Percentiles rank a stretch among this genome's conserved stretches.
phyloP scores from a whole-genome alignment of 2,113 vertebrate genomes.

The Callithrix jacchus region DNA sequence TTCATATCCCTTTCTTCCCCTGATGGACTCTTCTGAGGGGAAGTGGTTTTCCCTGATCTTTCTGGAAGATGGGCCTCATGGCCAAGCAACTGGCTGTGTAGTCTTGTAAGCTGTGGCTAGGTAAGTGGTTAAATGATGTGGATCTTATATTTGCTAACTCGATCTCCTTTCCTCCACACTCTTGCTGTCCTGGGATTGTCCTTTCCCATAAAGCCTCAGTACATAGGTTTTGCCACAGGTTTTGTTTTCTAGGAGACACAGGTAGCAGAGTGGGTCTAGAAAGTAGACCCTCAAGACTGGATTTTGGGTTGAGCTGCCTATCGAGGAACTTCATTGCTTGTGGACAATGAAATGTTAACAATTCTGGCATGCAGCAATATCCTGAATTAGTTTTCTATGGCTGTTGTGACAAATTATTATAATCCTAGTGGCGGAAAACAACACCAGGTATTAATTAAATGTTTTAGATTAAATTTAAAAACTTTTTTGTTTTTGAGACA shows the following conservation, averaged over 20 bases:
- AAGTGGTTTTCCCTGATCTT: background rate
- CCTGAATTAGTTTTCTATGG: background rate
- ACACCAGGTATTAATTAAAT: background rate
- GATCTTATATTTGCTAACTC: background rate
- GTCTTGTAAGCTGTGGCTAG: background rate
- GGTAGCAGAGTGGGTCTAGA: background rate
- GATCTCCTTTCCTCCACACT: background rate
- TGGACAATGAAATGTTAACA: background rate
- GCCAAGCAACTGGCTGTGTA: background rate
- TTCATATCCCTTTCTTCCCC: background rate
- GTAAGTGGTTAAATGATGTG: background rate
- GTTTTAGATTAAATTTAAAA: too few relatives aligned
- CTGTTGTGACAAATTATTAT: background rate
- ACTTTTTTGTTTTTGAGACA: too few relatives aligned
- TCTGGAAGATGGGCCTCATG: background rate
- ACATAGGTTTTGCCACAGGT: background rate
- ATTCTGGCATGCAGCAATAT: background rate
- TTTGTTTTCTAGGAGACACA: background rate
- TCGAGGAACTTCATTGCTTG: background rate
- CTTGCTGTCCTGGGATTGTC: background rate
- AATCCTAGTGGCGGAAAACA: background rate
- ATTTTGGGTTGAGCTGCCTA: background rate
- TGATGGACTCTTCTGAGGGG: background rate
- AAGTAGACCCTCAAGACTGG: background rate
- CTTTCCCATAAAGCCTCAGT: background rate